Evolutionary conservation across 2,113 vertebrate species (phyloP), one percentile per base, ranked within the genome.

Genomic region (Pterophyllum scalare): DNA sequence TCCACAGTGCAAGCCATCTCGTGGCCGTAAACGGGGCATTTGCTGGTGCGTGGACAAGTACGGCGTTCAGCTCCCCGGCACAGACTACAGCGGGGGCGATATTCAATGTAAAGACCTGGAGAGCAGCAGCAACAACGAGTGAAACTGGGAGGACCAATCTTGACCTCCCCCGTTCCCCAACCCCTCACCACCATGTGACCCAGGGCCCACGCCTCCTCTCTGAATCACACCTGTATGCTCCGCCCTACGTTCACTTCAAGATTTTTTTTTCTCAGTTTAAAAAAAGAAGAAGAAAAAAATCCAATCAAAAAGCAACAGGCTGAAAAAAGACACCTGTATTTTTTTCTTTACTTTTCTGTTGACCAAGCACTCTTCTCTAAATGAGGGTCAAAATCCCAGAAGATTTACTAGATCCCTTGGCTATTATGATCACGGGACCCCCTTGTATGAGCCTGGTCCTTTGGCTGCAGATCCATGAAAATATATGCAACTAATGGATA

Each of bases 11-110:
- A 99, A 99, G 85, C 98, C 98, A 31, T 99, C 98, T 74, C 97
- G 97, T n/a, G 98, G 98, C 75, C 97, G 98, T 87, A 99, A 99
- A 81, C 97, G 98, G 82, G 98, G 98, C 56, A 96, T 99, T 94
- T 99, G 98, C 96, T 99, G 98, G 98, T 99, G 98, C 0, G 98
- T 99, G 95, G 98, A 99, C 93, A 99, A 99, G 93, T 99, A 99
- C 0, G 98, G 98, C 3, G 95, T 98, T 87, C 98, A 98, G 96
- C 96, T 99, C 81, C 98, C 98, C 0, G 98, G 98, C 77, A 98
- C 97, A 65, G 98, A 98, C 93, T 98, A 97, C 80, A 96, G 97
- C 10, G 96, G 97, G 0, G 97, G 97, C 22, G 97, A 99, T 92
- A 97, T 99, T 92, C 98, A 99, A 92, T 99, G 98, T 94, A 99